Base-by-base conservation (phyloP, 2,113 vertebrate species). In the Felis catus region DNA sequence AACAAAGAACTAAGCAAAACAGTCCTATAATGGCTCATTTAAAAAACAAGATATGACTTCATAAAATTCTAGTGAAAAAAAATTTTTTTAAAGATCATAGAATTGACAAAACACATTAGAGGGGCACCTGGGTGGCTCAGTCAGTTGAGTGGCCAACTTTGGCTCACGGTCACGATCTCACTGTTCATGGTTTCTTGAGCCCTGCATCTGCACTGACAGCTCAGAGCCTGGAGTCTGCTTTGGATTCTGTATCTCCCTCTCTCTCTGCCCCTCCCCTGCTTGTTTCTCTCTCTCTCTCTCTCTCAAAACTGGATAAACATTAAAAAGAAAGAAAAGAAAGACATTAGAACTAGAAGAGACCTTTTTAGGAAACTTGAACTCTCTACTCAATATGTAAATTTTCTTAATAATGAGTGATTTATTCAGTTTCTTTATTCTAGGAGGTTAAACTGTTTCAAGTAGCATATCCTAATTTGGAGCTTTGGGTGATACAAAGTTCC, bases 31-130 rank as follows among this genome's bases (percentile, higher is more conserved):
- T 45, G 51, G 27, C 13, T 45, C 36, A 96, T 86, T 90, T 94
- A 51, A 84, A 93, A 95, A 70, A 90, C 4, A 74, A 73, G 51
- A 73, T 70, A 66, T 88, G 48, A 96, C 65, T 87, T 92, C 31
- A 92, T 65, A 95, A 92, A 94, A 95, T 88, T 88, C 81, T 63
- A 94, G 61, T 83, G 91, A 80, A 95, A 73, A 76, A 29, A 45
- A 8, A 0, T 0, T 21, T 71, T 71, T 7, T 27, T 41, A 74
- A 45, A 91, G 15, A 70, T 58, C 74, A 65, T 1, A 82, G 41
- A 61, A 45, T 48, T 1, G 3, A n/a, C 36, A 63, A 55, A 83
- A 91, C 86, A 70, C 66, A 45, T 27, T 58, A 58, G 21, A 61
- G 58, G 5, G 58, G 58, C 58, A 8, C 58, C 58, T 25, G 58